Evolutionary conservation across 1,140 invertebrate species (phyloP), one percentile per base, ranked within the genome.

Genomic region (Elymnias hypermnestra): DNA sequence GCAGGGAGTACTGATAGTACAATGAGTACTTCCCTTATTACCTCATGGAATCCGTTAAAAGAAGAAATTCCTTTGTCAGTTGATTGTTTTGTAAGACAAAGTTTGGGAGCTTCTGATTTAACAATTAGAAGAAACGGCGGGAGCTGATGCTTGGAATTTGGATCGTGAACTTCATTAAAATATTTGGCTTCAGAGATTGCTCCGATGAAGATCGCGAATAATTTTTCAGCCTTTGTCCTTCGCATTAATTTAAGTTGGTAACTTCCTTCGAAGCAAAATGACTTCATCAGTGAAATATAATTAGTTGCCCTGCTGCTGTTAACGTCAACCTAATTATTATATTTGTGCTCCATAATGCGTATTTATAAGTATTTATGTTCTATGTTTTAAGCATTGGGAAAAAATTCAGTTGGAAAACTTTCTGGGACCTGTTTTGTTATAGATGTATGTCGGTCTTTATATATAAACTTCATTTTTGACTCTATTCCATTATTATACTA

Each of bases 91-190:
- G 31, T 25, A 29, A 36, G 21, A 28, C 18, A 33, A 33, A 43
- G 19, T 62, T 61, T 29, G 29, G 52, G 31, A 23, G 48, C 38
- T 37, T 60, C 56, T 52, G 52, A 67, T 67, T 63, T 57, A 48
- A 63, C 52, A 70, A 66, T 71, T 63, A 65, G 47, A 12, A 65
- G 47, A 12, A 33, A 14, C 29, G 45, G 44, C 36, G 17, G 23
- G 38, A 41, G 42, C 42, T 13, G 17, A 46, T 59, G 23, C 42
- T 23, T 31, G 53, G 63, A 61, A 61, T 55, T 63, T 36, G 37
- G 22, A 35, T 55, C 47, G 14, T 26, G 47, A 57, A 67, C 57
- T 63, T 72, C 53, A 70, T 75, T 72, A 67, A 72, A 72, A 75
- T 68, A 70, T 72, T 74, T 67, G 67, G 59, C 52, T 49, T 51